Conservation (phyloP, 2,113 vertebrate genomes). For the Actenoides hombroni region DNA sequence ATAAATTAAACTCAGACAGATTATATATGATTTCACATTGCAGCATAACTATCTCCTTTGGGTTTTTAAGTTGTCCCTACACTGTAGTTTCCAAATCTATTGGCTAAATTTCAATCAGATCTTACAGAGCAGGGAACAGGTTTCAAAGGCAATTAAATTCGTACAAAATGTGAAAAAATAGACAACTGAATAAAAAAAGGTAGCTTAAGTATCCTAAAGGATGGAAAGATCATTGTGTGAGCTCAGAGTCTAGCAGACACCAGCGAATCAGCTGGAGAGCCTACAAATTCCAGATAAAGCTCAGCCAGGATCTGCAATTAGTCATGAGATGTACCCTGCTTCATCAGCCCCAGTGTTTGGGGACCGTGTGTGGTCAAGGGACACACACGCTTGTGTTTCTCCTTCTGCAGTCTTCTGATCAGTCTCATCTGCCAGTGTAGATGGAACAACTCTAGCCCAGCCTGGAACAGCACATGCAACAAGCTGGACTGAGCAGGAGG, state of each 20-base stretch:
- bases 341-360: not conserved
- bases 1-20: not conserved
- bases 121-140: not conserved
- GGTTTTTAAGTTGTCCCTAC: not conserved
- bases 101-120: not conserved
- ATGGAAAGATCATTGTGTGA: not conserved
- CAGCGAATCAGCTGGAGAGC: accelerated
- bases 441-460: not conserved
- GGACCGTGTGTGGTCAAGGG: accelerated
- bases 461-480: accelerated
- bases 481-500: not conserved
- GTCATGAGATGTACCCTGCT: not conserved
- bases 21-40: not conserved
- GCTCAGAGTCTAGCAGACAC: not conserved
- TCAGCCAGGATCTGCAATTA: not conserved
- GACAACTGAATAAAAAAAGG: not conserved
- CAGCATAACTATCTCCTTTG: not conserved
- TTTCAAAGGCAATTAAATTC: constrained; percentile 35
- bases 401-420: not conserved
- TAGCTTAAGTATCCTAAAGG: not conserved
- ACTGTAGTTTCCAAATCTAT: not conserved
- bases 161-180: not conserved
- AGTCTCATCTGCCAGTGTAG: too few relatives aligned
- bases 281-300: not conserved
- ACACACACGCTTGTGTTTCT: not conserved